Percentiles rank a stretch among this genome's conserved stretches.
phyloP scores from a whole-genome alignment of 1,140 invertebrate species.

The Mercenaria mercenaria region DNA sequence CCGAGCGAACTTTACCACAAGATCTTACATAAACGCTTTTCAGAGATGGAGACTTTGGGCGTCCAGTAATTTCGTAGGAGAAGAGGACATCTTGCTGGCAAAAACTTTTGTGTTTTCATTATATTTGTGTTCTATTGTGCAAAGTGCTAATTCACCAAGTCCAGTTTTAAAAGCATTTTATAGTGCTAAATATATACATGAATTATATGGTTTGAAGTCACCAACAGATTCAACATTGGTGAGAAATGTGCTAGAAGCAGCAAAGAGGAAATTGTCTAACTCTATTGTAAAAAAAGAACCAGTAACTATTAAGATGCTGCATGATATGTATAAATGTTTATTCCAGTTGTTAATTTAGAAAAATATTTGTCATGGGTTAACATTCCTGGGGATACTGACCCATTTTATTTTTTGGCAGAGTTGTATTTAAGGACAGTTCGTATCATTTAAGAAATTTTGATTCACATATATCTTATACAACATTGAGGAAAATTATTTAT shows the following conservation, averaged over 20 bases:
- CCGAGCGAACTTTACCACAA: no score
- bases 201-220: no score
- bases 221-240: no score
- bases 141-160: background rate
- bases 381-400: background rate
- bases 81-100: background rate
- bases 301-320: background rate
- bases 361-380: background rate
- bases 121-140: background rate
- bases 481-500: background rate
- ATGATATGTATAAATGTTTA: background rate
- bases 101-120: background rate
- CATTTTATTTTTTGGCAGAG: background rate
- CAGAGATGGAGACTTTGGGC: background rate
- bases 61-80: background rate
- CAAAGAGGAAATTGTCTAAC: no score
- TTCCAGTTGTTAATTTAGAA: background rate
- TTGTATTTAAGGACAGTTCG: no score
- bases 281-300: slow-evolving; percentile 16
- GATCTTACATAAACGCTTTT: background rate
- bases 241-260: no score
- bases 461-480: background rate
- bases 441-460: background rate
- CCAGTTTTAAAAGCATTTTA: background rate
- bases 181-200: background rate